Percentiles rank a stretch among this genome's conserved stretches.
Conservation (phyloP, 2,797 vertebrate genomes). For the Hylomyscus alleni region DNA sequence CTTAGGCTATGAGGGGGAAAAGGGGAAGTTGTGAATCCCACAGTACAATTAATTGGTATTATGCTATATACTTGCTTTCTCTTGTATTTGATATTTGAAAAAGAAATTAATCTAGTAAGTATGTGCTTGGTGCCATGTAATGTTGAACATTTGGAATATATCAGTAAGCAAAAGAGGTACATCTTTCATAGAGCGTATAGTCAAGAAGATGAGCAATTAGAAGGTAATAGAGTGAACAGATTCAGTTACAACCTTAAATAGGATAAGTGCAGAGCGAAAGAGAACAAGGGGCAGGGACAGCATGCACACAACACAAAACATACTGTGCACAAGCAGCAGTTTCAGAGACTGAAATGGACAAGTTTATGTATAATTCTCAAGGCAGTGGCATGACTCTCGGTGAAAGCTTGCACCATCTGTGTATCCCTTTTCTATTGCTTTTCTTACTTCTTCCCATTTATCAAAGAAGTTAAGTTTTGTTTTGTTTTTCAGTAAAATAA, state of each 20-base stretch:
- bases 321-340: not conserved
- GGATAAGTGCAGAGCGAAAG: not conserved
- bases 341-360: constrained; percentile 20
- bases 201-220: constrained; percentile 35
- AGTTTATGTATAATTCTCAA: constrained; percentile 5
- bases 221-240: constrained; percentile 15
- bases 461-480: constrained; percentile 3
- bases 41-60: constrained; percentile 13
- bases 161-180: not conserved
- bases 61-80: constrained; percentile 41
- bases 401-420: constrained; percentile 25
- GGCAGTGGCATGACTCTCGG: not conserved
- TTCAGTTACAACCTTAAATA: constrained; percentile 37
- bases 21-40: not conserved
- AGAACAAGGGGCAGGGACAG: not conserved
- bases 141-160: not conserved
- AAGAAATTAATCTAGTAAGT: constrained; percentile 60
- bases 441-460: not conserved
- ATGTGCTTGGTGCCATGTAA: constrained; percentile 14
- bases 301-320: not conserved
- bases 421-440: constrained; percentile 12
- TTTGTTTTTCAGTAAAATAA: constrained; percentile 21
- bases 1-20: not conserved
- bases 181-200: constrained; percentile 17
- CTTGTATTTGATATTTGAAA: constrained; percentile 64